These are phyloP conservation scores for Notolepis coatsorum DNA, from an alignment of 2,797 vertebrate species.

Conservation along the genomic window DNA sequence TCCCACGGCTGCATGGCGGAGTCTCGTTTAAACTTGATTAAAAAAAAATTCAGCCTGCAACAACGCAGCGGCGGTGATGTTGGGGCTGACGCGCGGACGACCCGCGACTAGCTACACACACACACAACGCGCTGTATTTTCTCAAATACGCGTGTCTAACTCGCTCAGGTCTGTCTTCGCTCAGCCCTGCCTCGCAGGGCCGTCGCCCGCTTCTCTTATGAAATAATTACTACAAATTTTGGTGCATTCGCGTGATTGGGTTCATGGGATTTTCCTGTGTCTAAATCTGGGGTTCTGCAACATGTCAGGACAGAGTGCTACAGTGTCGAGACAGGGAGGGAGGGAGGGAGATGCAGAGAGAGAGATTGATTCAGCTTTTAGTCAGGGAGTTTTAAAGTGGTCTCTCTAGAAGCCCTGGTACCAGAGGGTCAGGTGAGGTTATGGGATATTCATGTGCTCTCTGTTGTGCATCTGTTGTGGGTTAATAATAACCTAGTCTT, in stretches of 20 bases:
- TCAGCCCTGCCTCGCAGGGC: conserved; percentile 62
- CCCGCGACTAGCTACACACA: conserved; percentile 41
- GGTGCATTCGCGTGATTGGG: conserved; percentile 71
- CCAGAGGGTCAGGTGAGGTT: conserved; percentile 56
- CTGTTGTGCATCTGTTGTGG: conserved; percentile 31
- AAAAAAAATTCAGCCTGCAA: conserved; percentile 15
- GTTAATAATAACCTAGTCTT: conserved; percentile 60
- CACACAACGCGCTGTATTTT: conserved; percentile 66
- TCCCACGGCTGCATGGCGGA: not conserved
- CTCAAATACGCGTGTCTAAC: conserved; percentile 66
- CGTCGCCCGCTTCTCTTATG: conserved; percentile 59
- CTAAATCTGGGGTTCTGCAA: conserved; percentile 68
- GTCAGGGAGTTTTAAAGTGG: conserved; percentile 34
- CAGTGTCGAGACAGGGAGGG: conserved; percentile 63
- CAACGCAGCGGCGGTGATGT: conserved; percentile 40
- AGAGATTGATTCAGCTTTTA: conserved; percentile 58
- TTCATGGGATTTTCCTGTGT: conserved; percentile 76
- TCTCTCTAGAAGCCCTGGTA: conserved; percentile 40
- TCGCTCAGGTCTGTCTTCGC: conserved; percentile 66
- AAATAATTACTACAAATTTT: conserved; percentile 78
- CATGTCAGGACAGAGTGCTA: conserved; percentile 67
- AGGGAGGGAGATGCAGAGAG: conserved; percentile 19
- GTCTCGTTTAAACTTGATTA: conserved; percentile 22
- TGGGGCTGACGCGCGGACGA: conserved; percentile 31
- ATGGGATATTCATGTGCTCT: conserved; percentile 60